These are phyloP conservation scores for Erpetoichthys calabaricus DNA, from an alignment of 2,797 vertebrate species.

Conservation along the genomic window DNA sequence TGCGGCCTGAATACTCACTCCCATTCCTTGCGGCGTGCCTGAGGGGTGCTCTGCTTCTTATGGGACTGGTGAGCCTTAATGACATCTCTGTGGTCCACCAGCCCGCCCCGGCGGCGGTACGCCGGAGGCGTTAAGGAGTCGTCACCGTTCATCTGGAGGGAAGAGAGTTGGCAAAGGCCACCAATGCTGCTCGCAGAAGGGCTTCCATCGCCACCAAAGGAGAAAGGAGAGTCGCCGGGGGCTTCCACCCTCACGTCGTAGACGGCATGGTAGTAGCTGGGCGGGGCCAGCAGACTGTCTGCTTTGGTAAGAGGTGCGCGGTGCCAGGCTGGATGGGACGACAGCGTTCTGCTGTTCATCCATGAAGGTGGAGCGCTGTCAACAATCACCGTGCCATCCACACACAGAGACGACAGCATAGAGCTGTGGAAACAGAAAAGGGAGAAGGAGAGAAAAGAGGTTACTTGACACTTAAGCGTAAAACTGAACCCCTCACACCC, in stretches of 20 bases:
- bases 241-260: conserved; percentile 43
- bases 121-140: conserved; percentile 39
- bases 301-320: neutral
- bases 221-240: conserved; percentile 31
- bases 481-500: no score
- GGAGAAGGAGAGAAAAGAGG: no score
- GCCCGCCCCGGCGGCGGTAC: conserved; percentile 55
- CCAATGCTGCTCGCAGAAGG: conserved; percentile 12
- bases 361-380: conserved; percentile 25
- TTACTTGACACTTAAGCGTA: no score
- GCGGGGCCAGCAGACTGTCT: conserved; percentile 19
- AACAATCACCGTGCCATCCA: conserved; percentile 28
- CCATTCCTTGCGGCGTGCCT: conserved; percentile 70
- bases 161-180: neutral
- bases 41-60: conserved; percentile 70
- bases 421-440: conserved; percentile 24
- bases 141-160: conserved; percentile 34
- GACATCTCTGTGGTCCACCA: conserved; percentile 66
- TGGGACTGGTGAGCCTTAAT: conserved; percentile 73
- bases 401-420: conserved; percentile 44
- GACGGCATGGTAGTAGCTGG: conserved; percentile 48
- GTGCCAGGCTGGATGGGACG: conserved; percentile 10
- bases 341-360: conserved; percentile 24
- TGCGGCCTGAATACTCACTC: conserved; percentile 56
- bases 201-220: conserved; percentile 17